phyloP scores from a whole-genome alignment of 2,888 invertebrate genomes.

The Pocota personata region DNA sequence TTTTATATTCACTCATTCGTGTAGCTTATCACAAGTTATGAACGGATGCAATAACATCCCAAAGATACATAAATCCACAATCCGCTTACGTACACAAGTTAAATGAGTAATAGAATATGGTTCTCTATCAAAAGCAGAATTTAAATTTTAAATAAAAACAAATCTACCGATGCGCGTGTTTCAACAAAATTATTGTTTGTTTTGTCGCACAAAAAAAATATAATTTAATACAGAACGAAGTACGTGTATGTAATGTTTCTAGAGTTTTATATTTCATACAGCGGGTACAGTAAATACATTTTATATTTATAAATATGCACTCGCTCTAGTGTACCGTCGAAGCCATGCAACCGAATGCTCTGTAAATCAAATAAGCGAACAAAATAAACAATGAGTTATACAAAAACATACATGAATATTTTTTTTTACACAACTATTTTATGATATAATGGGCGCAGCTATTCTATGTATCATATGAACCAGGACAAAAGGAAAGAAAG shows the following conservation, averaged over 20 bases:
- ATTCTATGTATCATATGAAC: conserved; percentile 26
- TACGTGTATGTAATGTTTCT: conserved; percentile 10
- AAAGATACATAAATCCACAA: no score
- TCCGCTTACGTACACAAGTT: no score
- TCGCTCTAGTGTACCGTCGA: neutral
- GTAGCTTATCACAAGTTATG: no score
- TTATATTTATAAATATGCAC: neutral
- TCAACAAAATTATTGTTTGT: neutral
- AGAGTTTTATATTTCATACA: neutral
- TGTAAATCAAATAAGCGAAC: conserved; percentile 37
- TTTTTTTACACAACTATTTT: neutral
- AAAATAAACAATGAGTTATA: conserved; percentile 51
- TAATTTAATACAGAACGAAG: conserved; percentile 12
- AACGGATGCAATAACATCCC: no score
- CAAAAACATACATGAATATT: neutral
- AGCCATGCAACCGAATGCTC: conserved; percentile 17
- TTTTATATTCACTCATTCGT: no score
- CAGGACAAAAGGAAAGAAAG: neutral
- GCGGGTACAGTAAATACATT: conserved; percentile 3
- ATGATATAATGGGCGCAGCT: conserved; percentile 12
- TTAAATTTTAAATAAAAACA: neutral
- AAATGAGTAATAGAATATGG: no score
- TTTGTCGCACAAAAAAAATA: neutral
- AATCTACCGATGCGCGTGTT: neutral
- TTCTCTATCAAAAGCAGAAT: no score